phyloP scores from a whole-genome alignment of 2,797 vertebrate species.

The Lepilemur ruficaudatus region DNA sequence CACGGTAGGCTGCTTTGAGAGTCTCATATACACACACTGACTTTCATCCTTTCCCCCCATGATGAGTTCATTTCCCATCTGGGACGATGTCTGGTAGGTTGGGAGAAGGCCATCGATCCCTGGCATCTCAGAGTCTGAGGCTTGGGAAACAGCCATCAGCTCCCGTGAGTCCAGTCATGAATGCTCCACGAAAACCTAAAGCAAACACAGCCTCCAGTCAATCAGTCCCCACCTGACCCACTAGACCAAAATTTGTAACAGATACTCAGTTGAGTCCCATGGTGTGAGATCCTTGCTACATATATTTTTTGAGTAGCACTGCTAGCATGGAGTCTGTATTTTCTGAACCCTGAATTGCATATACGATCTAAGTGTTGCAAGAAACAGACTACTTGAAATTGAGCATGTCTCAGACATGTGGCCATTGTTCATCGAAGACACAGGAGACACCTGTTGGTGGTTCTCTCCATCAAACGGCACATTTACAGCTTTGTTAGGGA shows the following conservation, averaged over 20 bases:
- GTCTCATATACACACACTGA: background rate
- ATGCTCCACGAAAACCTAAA: background rate
- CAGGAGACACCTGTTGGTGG: too few relatives aligned
- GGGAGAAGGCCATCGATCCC: background rate
- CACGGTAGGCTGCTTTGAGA: background rate
- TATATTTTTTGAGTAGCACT: background rate
- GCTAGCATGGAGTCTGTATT: background rate
- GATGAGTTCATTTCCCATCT: background rate
- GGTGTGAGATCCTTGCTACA: background rate
- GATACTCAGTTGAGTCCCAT: background rate
- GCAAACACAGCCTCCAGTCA: background rate
- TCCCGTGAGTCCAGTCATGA: background rate
- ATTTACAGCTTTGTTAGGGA: background rate
- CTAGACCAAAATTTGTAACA: background rate
- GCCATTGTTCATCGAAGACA: background rate
- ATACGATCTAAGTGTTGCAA: background rate
- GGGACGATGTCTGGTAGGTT: background rate
- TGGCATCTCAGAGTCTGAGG: background rate
- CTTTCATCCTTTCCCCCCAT: background rate
- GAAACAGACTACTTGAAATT: background rate
- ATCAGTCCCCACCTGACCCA: background rate
- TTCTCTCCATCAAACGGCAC: background rate
- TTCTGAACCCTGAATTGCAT: background rate
- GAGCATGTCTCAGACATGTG: background rate
- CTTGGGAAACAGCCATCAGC: background rate